Base-by-base conservation (phyloP, 2,797 vertebrate species). In the Danio jaintianensis region DNA sequence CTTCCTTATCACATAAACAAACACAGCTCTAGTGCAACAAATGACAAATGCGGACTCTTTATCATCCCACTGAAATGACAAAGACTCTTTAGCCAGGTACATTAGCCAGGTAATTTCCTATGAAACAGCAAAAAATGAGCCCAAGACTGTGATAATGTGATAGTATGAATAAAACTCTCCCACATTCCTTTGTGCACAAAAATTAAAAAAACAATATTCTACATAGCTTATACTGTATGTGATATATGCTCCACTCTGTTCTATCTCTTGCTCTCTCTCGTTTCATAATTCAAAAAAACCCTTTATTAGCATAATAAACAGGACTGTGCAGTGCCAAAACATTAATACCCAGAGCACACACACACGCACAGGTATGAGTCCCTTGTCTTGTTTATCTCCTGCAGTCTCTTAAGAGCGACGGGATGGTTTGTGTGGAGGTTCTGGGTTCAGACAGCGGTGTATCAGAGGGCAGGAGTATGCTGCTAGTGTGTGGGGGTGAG, bases 31-130 rank as follows among this genome's bases (percentile, higher is more conserved):
- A 11, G 58, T 15, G 9, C 43, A 12, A 63, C 7, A 29, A 79
- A 71, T 59, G 7, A 40, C 53, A 45, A 53, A 59, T 20, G 40
- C 38, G 45, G 50, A 16, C 6, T 53, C 18, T 77, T 71, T 78
- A 63, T 79, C 58, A 72, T 75, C 45, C 40, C 42, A 43, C 29
- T 52, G 42, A 12, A 68, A 64, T 56, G 38, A 69, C 29, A 29
- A 29, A 29, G 56, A 69, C 38, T 22, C 22, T 40, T 10, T 48
- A 61, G n/a, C 38, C 36, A 67, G 79, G n/a, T n/a, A 73, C 68
- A 82, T 80, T 82, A 80, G 36, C 22, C 42, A 64, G n/a, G 73
- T 77, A 29, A 82, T 82, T 53, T 79, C 29, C 67, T 67, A 16
- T 43, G 42, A 68, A 58, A 79, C 29, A 38, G 61, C 29, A 9